phyloP scores from a whole-genome alignment of 2,113 vertebrate species.

The Charadrius vociferus region DNA sequence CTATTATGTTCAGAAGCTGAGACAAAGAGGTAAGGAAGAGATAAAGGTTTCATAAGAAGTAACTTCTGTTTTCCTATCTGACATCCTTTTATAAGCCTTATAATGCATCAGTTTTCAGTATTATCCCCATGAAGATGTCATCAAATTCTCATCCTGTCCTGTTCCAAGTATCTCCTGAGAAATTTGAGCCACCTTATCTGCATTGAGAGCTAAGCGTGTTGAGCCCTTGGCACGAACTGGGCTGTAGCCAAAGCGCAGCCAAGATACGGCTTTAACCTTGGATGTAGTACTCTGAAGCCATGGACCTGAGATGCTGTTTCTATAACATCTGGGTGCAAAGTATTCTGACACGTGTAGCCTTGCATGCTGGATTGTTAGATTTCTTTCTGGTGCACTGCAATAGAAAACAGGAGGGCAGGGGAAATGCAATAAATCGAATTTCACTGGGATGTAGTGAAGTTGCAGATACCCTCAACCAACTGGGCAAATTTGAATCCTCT shows the following conservation, averaged over 20 bases:
- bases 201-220: background rate
- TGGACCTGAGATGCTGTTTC: background rate
- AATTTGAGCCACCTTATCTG: background rate
- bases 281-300: background rate
- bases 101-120: background rate
- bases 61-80: background rate
- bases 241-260: background rate
- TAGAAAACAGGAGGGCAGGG: background rate
- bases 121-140: background rate
- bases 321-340: background rate
- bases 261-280: background rate
- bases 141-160: background rate
- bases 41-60: background rate
- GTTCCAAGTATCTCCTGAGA: background rate
- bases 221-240: background rate
- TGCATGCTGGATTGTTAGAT: background rate
- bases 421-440: background rate
- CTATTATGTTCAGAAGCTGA: background rate
- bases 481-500: background rate
- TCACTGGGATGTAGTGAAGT: background rate
- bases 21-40: background rate
- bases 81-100: background rate
- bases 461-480: rapidly evolving
- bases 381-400: background rate
- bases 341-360: rapidly evolving